These are phyloP conservation scores for Nemotelus pantherinus DNA, from an alignment of 2,888 invertebrate genomes.

Conservation along the genomic window DNA sequence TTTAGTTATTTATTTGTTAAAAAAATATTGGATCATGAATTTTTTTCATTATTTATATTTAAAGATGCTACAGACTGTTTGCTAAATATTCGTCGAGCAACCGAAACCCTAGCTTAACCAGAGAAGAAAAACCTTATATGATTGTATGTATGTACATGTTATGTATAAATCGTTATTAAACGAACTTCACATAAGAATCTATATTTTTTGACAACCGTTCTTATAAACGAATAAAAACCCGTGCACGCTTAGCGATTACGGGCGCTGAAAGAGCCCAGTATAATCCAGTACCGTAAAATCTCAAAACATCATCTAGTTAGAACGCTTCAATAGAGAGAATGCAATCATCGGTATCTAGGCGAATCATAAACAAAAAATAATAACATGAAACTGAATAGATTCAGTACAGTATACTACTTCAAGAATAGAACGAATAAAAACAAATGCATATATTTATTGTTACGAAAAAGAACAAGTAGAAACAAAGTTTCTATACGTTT, in stretches of 20 bases:
- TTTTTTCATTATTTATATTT: too few species aligned
- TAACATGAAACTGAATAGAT: constrained; percentile 1
- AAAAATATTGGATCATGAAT: too few species aligned
- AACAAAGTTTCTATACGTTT: constrained; percentile 27
- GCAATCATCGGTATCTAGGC: background rate
- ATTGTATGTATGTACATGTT: too few species aligned
- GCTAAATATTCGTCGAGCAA: too few species aligned
- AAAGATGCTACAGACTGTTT: too few species aligned
- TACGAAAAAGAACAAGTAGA: constrained; percentile 6
- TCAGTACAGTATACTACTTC: constrained; percentile 33
- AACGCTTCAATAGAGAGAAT: background rate
- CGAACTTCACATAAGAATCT: background rate
- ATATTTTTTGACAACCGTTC: constrained; percentile 9
- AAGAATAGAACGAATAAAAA: constrained; percentile 13
- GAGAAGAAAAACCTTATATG: too few species aligned
- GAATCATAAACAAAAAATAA: constrained; percentile 6
- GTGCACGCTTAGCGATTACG: background rate
- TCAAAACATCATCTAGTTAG: background rate
- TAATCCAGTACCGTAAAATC: background rate
- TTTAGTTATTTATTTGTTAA: too few species aligned
- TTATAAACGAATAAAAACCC: constrained; percentile 2
- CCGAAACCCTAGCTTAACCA: too few species aligned
- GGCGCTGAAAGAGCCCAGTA: background rate
- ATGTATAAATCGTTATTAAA: too few species aligned
- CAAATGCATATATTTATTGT: constrained; percentile 37